Evolutionary conservation across 2,888 invertebrate species (phyloP), one percentile per base, ranked within the genome.

Genomic region (Alloscopus bannaensis): DNA sequence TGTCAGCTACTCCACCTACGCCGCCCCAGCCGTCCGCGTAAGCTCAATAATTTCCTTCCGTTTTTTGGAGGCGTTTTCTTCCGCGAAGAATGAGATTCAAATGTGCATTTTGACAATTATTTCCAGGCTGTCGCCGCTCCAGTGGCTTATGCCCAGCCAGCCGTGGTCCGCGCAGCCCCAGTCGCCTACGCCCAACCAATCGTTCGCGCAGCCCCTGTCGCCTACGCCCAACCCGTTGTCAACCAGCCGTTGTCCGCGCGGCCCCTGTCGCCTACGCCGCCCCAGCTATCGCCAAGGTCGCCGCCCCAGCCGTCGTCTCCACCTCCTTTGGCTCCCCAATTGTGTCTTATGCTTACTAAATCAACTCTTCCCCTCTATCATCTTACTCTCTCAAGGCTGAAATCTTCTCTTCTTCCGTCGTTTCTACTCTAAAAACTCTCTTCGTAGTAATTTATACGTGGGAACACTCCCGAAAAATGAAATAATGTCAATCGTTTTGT

Each of bases 271-370:
- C 69, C 28, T 22, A 57, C 24, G 60, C 47, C n/a, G 70, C 42
- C n/a, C 62, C 62, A 62, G 62, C 62, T 40, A 3, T 18, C 62
- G 59, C 40, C 3, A 29, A 47, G n/a, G 47, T n/a, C 18, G 22
- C 52, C 3, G 52, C 52, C 26, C 64, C 62, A 22, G 73, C 78
- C 29, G 70, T 81, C n/a, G 79, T 79, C 18, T 71, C 79, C 57
- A 71, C 79, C 28, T 31, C 60, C 55, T 79, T 71, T 24, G 79
- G 81, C 24, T 55, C 62, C 28, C 79, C 81, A 52, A n/a, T 60
- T 42, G 68, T 62, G 28, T 60, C 55, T 24, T 81, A 81, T 62
- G 50, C 75, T 47, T 81, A 81, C 70, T 81, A 81, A 76, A 42
- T 36, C 20, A 45, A 0, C n/a, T 13, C 22, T 22, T 24, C 18